Evolutionary conservation across 2,797 vertebrate species (phyloP).

Genomic region (Salmo trutta): DNA sequence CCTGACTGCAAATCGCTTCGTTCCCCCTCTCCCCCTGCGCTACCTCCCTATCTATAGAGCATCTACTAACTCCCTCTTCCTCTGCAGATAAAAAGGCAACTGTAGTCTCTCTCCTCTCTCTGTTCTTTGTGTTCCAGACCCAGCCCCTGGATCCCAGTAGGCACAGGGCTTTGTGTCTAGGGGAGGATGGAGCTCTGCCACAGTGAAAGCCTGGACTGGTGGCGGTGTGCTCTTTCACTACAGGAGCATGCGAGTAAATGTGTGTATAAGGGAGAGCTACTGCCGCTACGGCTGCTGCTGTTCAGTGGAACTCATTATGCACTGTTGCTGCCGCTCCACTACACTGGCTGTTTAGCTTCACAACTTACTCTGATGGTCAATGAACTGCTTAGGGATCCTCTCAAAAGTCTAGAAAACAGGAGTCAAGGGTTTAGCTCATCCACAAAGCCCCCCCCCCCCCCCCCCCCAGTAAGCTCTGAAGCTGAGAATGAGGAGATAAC

Average conservation of each 20-base stretch:
- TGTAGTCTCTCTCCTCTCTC: constrained; percentile 29
- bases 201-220: constrained; percentile 44
- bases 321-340: constrained; percentile 42
- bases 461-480: constrained; percentile 33
- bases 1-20: constrained; percentile 36
- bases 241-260: constrained; percentile 42
- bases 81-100: constrained; percentile 18
- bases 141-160: constrained; percentile 42
- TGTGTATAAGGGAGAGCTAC: constrained; percentile 43
- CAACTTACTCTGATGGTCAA: constrained; percentile 49
- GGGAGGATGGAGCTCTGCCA: constrained; percentile 46
- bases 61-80: constrained; percentile 31
- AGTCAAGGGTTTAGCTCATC: not conserved
- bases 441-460: not conserved
- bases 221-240: constrained; percentile 46
- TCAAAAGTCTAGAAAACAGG: constrained; percentile 48
- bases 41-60: constrained; percentile 20
- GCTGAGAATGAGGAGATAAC: constrained; percentile 25
- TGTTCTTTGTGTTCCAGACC: constrained; percentile 38
- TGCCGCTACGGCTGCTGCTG: constrained; percentile 37
- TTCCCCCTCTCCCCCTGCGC: not conserved
- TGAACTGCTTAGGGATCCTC: constrained; percentile 49
- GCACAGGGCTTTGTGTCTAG: constrained; percentile 37
- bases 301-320: constrained; percentile 60
- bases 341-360: constrained; percentile 49